A percentile compares a stretch with the other conserved stretches of the same genome.
phyloP scores from a whole-genome alignment of 2,888 invertebrate species.

The Hydropsyche betteni region DNA sequence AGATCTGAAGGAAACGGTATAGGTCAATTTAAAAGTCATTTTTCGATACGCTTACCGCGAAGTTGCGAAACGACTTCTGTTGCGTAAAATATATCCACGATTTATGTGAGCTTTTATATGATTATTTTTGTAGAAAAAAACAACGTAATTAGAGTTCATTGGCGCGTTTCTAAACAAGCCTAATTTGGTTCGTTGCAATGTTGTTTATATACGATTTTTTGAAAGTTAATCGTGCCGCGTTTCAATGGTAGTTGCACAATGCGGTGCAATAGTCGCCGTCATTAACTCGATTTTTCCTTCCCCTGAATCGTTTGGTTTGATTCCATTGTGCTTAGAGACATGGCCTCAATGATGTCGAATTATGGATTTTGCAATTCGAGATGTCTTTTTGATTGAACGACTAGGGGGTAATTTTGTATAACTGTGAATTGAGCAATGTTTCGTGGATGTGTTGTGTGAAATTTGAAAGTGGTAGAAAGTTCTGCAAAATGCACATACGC shows the following conservation, averaged over 20 bases:
- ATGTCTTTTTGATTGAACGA: neutral
- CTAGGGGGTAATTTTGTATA: neutral
- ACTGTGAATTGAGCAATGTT: slow-evolving; percentile 1
- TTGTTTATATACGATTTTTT: neutral
- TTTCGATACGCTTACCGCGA: too few relatives aligned
- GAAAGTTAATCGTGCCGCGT: neutral
- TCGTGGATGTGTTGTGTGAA: neutral
- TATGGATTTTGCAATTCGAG: slow-evolving; percentile 1
- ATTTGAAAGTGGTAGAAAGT: slow-evolving; percentile 28
- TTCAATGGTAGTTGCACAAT: slow-evolving; percentile 5
- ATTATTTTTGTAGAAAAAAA: too few relatives aligned
- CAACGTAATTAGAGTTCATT: too few relatives aligned
- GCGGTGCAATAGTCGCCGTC: neutral
- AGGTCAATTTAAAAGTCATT: too few relatives aligned
- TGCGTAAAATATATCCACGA: too few relatives aligned
- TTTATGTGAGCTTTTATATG: too few relatives aligned
- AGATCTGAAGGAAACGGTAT: neutral
- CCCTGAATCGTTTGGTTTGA: neutral
- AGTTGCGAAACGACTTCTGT: too few relatives aligned
- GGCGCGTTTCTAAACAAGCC: too few relatives aligned
- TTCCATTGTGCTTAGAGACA: neutral
- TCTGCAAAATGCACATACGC: neutral
- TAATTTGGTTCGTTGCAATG: neutral
- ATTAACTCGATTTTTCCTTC: slow-evolving; percentile 7
- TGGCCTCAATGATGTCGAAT: slow-evolving; percentile 28